Evolutionary conservation across 2,113 vertebrate genomes (phyloP).

Genomic region (Dicrurus megarhynchus): DNA sequence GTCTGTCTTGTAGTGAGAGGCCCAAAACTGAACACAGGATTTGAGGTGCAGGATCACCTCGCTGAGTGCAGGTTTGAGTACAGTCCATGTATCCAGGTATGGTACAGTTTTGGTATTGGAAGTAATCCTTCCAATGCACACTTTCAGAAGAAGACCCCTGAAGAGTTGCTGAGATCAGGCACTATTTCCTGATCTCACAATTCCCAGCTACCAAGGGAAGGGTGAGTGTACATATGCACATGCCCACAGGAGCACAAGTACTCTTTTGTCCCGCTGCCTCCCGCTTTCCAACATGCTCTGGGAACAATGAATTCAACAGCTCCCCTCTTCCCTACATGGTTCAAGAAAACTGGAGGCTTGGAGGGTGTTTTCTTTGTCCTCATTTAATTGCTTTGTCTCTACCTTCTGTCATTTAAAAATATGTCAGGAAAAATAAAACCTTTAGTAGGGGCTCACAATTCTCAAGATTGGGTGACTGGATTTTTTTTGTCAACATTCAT

Average conservation of each 20-base stretch:
- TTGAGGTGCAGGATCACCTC: neutral
- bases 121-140: neutral
- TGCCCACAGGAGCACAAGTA: neutral
- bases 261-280: neutral
- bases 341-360: neutral
- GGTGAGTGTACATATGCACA: accelerated
- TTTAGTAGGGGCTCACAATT: neutral
- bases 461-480: neutral
- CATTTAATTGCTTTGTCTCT: neutral
- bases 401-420: neutral
- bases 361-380: neutral
- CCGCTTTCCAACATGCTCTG: neutral
- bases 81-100: neutral
- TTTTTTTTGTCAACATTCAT: neutral
- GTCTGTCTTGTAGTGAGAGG: neutral
- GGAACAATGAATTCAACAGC: neutral
- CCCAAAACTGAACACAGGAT: neutral
- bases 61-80: neutral
- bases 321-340: neutral
- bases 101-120: neutral
- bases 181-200: neutral
- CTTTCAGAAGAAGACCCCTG: neutral
- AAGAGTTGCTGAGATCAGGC: neutral
- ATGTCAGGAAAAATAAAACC: neutral
- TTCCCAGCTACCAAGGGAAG: neutral